Percentiles rank a stretch among this genome's conserved stretches.
Conservation (phyloP, 2,113 vertebrate species). For the Blennius ocellaris region DNA sequence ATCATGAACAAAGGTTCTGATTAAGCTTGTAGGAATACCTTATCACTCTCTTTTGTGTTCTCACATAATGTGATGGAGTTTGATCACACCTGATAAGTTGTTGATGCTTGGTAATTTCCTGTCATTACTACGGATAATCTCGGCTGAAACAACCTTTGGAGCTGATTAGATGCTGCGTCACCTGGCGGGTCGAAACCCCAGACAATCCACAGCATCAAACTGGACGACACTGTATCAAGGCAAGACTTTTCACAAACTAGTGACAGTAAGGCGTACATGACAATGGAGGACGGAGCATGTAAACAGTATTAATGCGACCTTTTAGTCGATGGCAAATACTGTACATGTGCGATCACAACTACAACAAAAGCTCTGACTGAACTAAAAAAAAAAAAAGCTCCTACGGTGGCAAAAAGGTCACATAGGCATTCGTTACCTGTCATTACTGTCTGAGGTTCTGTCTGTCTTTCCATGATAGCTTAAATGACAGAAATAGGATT, state of each 20-base stretch:
- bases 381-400: slow-evolving; percentile 20
- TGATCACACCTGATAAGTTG: slow-evolving; percentile 3
- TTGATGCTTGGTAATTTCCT: background rate
- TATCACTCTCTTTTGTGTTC: background rate
- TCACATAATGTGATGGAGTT: background rate
- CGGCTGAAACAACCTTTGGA: background rate
- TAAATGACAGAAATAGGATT: slow-evolving; percentile 78
- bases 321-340: slow-evolving; percentile 33
- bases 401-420: slow-evolving; percentile 42
- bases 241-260: background rate
- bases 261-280: background rate
- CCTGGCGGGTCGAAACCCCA: too few relatives aligned
- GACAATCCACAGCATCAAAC: background rate
- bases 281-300: background rate
- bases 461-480: slow-evolving; percentile 82
- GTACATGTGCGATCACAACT: slow-evolving; percentile 20
- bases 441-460: slow-evolving; percentile 75
- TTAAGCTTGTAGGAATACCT: background rate
- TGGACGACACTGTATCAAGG: background rate
- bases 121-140: background rate
- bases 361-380: slow-evolving; percentile 19
- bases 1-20: background rate
- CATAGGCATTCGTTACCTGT: slow-evolving; percentile 77
- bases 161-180: background rate
- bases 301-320: slow-evolving; percentile 18